phyloP scores from a whole-genome alignment of 2,797 vertebrate species.

The Craterocephalus amniculus region DNA sequence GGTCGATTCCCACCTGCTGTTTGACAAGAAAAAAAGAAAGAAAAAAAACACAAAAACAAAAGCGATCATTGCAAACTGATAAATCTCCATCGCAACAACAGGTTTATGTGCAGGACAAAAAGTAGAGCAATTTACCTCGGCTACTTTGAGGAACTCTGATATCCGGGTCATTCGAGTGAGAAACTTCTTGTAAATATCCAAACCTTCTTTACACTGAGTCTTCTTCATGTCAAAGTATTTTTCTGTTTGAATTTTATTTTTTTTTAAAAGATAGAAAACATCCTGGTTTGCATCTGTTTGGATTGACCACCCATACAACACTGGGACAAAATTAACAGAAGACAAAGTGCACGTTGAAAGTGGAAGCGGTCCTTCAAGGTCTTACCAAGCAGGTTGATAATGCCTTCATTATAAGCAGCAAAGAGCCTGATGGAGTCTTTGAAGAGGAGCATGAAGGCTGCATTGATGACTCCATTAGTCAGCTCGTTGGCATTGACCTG shows the following conservation, averaged over 20 bases:
- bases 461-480: constrained; percentile 99
- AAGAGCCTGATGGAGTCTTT: constrained; percentile 99
- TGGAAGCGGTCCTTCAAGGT: constrained; percentile 1
- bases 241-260: constrained; percentile 79
- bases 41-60: not conserved
- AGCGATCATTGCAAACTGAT: too few species aligned
- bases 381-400: constrained; percentile 98
- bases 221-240: constrained; percentile 99
- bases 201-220: constrained; percentile 97
- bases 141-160: constrained; percentile 99
- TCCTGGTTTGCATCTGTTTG: not conserved
- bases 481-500: constrained; percentile 99
- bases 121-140: constrained; percentile 86
- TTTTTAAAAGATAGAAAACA: not conserved
- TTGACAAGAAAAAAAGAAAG: constrained; percentile 33
- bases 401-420: constrained; percentile 99
- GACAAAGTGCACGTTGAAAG: not conserved
- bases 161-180: constrained; percentile 98
- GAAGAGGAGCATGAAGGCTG: constrained; percentile 99
- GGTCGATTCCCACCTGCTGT: constrained; percentile 99
- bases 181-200: constrained; percentile 99
- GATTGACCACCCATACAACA: not conserved
- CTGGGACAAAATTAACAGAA: not conserved
- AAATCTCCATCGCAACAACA: not conserved
- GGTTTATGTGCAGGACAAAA: not conserved